phyloP scores from a whole-genome alignment of 2,888 invertebrate genomes.

The Troides aeacus region DNA sequence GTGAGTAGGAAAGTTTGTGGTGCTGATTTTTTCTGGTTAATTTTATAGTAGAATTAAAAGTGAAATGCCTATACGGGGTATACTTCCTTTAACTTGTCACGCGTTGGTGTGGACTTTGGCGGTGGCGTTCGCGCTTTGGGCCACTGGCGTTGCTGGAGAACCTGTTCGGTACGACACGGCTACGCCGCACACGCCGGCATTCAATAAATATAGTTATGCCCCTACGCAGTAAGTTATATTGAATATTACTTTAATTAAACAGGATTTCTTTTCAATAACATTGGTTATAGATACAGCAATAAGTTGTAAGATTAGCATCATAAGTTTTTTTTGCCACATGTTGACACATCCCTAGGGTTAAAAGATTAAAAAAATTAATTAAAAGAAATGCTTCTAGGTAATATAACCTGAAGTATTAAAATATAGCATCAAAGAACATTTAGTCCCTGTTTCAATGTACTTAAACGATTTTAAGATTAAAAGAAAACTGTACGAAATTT shows the following conservation, averaged over 20 bases:
- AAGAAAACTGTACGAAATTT: not conserved
- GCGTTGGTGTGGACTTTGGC: conserved; percentile 56
- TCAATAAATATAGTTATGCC: conserved; percentile 63
- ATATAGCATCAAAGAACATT: not conserved
- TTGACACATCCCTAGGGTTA: too few relatives aligned
- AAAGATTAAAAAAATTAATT: too few relatives aligned
- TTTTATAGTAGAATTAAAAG: conserved; percentile 23
- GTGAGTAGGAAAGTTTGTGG: conserved; percentile 15
- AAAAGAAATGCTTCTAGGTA: too few relatives aligned
- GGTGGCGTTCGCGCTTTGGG: conserved; percentile 58
- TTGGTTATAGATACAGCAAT: not conserved
- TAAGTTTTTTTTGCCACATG: too few relatives aligned
- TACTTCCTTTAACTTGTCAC: conserved; percentile 56
- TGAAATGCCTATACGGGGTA: conserved; percentile 53
- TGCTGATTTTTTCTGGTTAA: not conserved
- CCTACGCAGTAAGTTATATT: conserved; percentile 61
- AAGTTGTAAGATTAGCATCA: too few relatives aligned
- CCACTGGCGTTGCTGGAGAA: conserved; percentile 55
- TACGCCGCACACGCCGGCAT: conserved; percentile 65
- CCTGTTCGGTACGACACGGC: conserved; percentile 64
- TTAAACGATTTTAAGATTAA: not conserved
- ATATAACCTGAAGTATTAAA: not conserved
- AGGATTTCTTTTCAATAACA: not conserved
- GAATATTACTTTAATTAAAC: conserved; percentile 22
- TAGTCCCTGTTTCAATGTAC: not conserved